These are phyloP conservation scores for Trissolcus basalis DNA, from an alignment of 1,140 invertebrate genomes.

Conservation along the genomic window DNA sequence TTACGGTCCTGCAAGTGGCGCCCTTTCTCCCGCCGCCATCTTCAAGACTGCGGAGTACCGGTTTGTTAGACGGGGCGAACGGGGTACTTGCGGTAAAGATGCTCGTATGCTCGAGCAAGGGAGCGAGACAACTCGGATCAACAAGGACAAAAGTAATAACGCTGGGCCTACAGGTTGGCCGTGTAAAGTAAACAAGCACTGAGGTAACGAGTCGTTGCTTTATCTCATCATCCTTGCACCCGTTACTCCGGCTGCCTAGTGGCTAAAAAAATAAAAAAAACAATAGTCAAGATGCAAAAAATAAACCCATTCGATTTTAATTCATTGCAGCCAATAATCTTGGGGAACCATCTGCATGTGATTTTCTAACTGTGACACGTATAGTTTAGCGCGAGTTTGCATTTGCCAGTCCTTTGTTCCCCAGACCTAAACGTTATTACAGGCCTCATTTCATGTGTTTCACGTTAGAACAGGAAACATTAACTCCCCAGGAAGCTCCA, in stretches of 20 bases:
- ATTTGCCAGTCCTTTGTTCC: constrained; percentile 5
- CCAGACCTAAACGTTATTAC: constrained; percentile 9
- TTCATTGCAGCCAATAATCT: constrained; percentile 27
- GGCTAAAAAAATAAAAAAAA: constrained; percentile 16
- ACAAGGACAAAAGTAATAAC: constrained; percentile 26
- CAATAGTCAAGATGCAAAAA: constrained; percentile 12
- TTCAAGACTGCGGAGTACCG: constrained; percentile 33
- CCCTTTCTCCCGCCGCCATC: constrained; percentile 52
- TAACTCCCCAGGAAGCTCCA: background rate
- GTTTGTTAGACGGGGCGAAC: constrained; percentile 38
- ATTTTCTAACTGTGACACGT: constrained; percentile 9
- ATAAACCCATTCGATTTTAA: constrained; percentile 5
- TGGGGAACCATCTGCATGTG: constrained; percentile 7
- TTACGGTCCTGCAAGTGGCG: constrained; percentile 48
- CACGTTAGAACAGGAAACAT: constrained; percentile 3
- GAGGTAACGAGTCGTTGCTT: constrained; percentile 50
- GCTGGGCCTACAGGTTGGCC: constrained; percentile 43
- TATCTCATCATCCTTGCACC: constrained; percentile 45
- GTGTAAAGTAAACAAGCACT: constrained; percentile 52
- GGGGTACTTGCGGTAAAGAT: constrained; percentile 27
- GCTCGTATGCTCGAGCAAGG: constrained; percentile 9
- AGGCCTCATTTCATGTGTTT: constrained; percentile 11
- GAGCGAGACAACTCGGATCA: constrained; percentile 1
- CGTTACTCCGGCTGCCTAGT: constrained; percentile 27
- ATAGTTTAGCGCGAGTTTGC: constrained; percentile 12